These are phyloP conservation scores for Merodon equestris DNA, from an alignment of 2,888 invertebrate species.

Conservation along the genomic window DNA sequence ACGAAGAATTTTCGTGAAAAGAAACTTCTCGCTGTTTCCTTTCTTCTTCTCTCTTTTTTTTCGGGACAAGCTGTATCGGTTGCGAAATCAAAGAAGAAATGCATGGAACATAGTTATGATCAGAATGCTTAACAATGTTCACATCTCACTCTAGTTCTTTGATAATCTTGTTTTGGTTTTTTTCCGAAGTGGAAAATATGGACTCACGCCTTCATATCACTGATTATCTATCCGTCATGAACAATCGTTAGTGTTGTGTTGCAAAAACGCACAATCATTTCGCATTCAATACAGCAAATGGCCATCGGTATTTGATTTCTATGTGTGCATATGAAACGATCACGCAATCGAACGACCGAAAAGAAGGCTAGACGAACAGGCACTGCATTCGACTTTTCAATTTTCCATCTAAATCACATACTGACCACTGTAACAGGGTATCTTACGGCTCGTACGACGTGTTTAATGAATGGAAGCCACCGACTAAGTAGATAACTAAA, in stretches of 20 bases:
- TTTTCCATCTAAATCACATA: not conserved
- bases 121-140: slow-evolving; percentile 48
- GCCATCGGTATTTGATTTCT: slow-evolving; percentile 70
- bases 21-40: slow-evolving; percentile 48
- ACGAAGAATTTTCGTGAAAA: slow-evolving; percentile 7
- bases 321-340: slow-evolving; percentile 25
- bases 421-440: too few species aligned
- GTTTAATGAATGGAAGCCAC: slow-evolving; percentile 39
- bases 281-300: slow-evolving; percentile 56
- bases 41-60: slow-evolving; percentile 60
- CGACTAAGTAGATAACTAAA: slow-evolving; percentile 1
- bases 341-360: slow-evolving; percentile 14
- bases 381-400: not conserved
- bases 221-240: too few species aligned
- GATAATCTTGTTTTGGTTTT: too few species aligned
- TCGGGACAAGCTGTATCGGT: slow-evolving; percentile 57
- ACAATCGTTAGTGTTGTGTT: slow-evolving; percentile 1
- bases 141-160: slow-evolving; percentile 34
- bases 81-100: slow-evolving; percentile 54
- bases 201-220: slow-evolving; percentile 43
- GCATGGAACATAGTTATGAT: slow-evolving; percentile 61
- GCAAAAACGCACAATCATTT: slow-evolving; percentile 45
- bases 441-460: slow-evolving; percentile 13
- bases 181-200: slow-evolving; percentile 24
- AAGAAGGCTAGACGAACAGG: slow-evolving; percentile 2